Conservation (phyloP, 2,888 invertebrate genomes). For the Gortyna flavago region DNA sequence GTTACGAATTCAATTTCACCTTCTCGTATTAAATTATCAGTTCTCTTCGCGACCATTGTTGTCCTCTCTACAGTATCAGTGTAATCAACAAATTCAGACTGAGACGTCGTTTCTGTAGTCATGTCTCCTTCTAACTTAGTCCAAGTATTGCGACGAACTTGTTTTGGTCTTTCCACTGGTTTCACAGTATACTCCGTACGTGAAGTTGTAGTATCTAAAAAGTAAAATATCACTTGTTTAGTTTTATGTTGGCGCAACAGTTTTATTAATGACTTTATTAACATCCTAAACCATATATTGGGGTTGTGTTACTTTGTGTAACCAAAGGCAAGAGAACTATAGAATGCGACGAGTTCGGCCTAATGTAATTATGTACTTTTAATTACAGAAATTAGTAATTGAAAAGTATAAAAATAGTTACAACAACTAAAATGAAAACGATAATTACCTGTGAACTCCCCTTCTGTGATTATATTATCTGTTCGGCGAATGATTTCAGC, state of each 20-base stretch:
- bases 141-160: conserved; percentile 93
- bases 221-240: conserved; percentile 29
- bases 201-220: conserved; percentile 92
- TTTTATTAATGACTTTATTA: background rate
- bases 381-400: background rate
- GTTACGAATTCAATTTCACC: conserved; percentile 92
- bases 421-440: background rate
- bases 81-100: conserved; percentile 92
- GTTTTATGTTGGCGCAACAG: background rate
- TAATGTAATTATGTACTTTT: background rate
- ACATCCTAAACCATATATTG: background rate
- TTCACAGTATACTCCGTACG: conserved; percentile 93
- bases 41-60: conserved; percentile 89
- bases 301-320: background rate
- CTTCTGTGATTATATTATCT: conserved; percentile 92
- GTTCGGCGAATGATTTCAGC: conserved; percentile 91
- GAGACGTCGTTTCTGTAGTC: conserved; percentile 92
- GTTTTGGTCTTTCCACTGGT: conserved; percentile 91
- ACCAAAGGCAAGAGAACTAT: background rate
- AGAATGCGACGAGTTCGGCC: background rate
- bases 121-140: conserved; percentile 94
- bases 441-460: conserved; percentile 91
- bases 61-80: conserved; percentile 90
- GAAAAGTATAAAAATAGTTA: background rate
- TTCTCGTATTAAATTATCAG: conserved; percentile 92